phyloP scores from a whole-genome alignment of 2,888 invertebrate genomes.

The Synergus gifuensis region DNA sequence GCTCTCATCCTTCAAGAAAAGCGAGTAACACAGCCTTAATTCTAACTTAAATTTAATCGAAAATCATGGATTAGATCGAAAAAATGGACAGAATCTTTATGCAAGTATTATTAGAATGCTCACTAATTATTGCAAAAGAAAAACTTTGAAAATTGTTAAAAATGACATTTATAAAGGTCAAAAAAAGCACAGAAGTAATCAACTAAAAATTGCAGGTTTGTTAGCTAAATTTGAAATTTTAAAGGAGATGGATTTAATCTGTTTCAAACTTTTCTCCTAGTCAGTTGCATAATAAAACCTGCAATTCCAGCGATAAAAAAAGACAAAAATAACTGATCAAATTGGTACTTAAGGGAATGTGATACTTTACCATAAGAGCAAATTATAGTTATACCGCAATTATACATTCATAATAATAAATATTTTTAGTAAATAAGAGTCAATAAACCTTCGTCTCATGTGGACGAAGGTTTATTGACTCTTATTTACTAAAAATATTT shows the following conservation, averaged over 20 bases:
- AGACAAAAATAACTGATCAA: background rate
- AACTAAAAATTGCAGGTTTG: background rate
- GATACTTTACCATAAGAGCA: too few relatives aligned
- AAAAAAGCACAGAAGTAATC: background rate
- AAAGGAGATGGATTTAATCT: background rate
- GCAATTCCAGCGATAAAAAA: background rate
- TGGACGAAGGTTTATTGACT: too few relatives aligned
- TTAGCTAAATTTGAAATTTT: background rate
- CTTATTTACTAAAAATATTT: too few relatives aligned
- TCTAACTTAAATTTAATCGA: background rate
- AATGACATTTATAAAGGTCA: background rate
- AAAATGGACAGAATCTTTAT: background rate
- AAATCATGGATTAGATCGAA: background rate
- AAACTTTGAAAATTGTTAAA: background rate
- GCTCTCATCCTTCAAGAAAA: constrained; percentile 84
- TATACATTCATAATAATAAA: too few relatives aligned
- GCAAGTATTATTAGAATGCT: background rate
- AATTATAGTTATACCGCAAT: too few relatives aligned
- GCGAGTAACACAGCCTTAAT: constrained; percentile 72
- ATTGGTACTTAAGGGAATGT: constrained; percentile 12
- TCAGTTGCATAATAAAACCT: background rate
- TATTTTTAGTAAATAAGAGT: too few relatives aligned
- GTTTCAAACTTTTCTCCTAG: background rate
- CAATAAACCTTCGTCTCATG: too few relatives aligned
- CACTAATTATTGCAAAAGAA: background rate